These are phyloP conservation scores for Lagorchestes hirsutus DNA, from an alignment of 2,797 vertebrate species.

Conservation along the genomic window DNA sequence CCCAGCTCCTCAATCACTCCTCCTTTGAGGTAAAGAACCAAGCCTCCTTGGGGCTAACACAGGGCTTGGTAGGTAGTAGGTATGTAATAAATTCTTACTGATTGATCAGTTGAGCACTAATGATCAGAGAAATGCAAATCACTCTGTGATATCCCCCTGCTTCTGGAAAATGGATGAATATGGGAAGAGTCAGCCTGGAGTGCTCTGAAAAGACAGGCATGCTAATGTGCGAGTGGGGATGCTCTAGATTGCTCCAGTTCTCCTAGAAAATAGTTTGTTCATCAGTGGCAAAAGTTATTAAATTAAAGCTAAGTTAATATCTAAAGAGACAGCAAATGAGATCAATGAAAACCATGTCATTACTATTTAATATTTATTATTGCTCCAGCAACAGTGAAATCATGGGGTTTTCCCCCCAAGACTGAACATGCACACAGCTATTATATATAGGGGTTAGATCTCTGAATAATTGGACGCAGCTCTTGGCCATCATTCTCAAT, in stretches of 20 bases:
- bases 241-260: not conserved
- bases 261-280: not conserved
- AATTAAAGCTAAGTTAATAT: not conserved
- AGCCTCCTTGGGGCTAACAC: not conserved
- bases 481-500: not conserved
- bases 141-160: not conserved
- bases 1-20: too few species aligned
- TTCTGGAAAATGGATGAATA: not conserved
- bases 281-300: not conserved
- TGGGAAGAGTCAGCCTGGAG: not conserved
- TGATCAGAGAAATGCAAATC: not conserved
- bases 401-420: not conserved
- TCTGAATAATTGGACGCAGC: not conserved
- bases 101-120: not conserved
- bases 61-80: not conserved
- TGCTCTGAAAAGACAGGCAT: not conserved
- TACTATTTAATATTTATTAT: not conserved
- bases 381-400: not conserved
- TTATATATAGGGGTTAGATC: not conserved
- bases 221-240: not conserved
- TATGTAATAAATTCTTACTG: not conserved
- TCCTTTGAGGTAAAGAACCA: not conserved
- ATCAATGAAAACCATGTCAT: not conserved
- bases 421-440: not conserved
- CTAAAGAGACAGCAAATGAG: not conserved